Evolutionary conservation across 1,140 invertebrate genomes (phyloP).

Genomic region (Eupeodes corollae): DNA sequence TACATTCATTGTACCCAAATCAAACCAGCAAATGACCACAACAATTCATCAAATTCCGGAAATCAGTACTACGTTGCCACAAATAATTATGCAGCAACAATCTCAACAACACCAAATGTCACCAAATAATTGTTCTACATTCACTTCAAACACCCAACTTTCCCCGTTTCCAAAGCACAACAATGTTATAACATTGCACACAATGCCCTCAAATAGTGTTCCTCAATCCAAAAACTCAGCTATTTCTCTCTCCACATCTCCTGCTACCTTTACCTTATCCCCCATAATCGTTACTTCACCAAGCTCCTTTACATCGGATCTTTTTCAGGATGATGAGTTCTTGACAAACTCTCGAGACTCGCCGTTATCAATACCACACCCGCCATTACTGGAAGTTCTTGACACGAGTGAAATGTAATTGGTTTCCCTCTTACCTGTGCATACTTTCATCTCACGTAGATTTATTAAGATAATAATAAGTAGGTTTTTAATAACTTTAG

Average conservation of each 20-base stretch:
- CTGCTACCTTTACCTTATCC: conserved; percentile 5
- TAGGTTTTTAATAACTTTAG: too few relatives aligned
- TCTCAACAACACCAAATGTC: neutral
- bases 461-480: too few relatives aligned
- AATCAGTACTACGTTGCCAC: conserved; percentile 3
- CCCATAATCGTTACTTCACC: conserved; percentile 8
- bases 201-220: neutral
- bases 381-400: too few relatives aligned
- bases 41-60: conserved; percentile 5
- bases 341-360: too few relatives aligned
- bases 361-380: too few relatives aligned
- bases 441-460: too few relatives aligned
- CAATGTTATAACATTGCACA: neutral
- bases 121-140: neutral
- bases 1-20: conserved; percentile 1
- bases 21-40: conserved; percentile 1
- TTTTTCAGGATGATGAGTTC: conserved; percentile 6
- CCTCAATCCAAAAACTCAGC: neutral
- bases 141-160: neutral
- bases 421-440: too few relatives aligned
- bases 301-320: conserved; percentile 2
- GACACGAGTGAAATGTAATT: too few relatives aligned
- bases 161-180: neutral
- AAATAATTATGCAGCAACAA: conserved; percentile 6
- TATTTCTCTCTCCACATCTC: neutral